Base-by-base conservation (phyloP, 2,113 vertebrate species). In the Colinus virginianus region DNA sequence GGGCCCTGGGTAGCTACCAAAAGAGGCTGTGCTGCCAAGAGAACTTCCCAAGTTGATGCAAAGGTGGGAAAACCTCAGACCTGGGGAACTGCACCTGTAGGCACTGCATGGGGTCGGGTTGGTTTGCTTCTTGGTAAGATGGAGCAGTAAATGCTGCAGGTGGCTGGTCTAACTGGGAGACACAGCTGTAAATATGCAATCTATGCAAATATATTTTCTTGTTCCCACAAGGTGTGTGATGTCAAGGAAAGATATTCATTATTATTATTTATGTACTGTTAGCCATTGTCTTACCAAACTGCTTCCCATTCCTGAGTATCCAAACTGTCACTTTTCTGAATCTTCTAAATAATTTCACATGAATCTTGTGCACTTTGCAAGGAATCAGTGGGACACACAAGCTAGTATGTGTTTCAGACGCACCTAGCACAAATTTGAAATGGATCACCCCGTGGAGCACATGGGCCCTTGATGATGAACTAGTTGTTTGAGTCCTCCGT, bases 101-200 rank as follows among this genome's bases (percentile, higher is more conserved):
- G 38, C 18, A 30, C 55, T 40, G n/a, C 10, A 9, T 15, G 8
- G 12, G 36, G 68, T 55, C 16, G 17, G 4, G 9, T 20, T 69
- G 34, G 6, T 56, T 42, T 80, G 26, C 43, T 61, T 14, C 40
- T 43, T 70, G 0, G 1, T 79, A 48, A 66, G 71, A 61, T 20
- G 11, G 16, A 61, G 6, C 28, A 56, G 11, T 43, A 76, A 45
- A 61, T 71, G 25, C 53, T 34, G 22, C 9, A 34, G 16, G 30
- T 84, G 26, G 28, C 64, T 55, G 42, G 4, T n/a, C 78, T 26
- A 2, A 0, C 13, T 61, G 45, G 22, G 45, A 76, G 11, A 25
- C 1, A 1, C 42, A 43, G 18, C 43, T 48, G 10, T n/a, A 61
- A 48, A 67, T 38, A 49, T 2, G 2, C 1, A 0, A 67, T 72